phyloP scores from a whole-genome alignment of 1,140 invertebrate species.

The Bathynomus jamesi region DNA sequence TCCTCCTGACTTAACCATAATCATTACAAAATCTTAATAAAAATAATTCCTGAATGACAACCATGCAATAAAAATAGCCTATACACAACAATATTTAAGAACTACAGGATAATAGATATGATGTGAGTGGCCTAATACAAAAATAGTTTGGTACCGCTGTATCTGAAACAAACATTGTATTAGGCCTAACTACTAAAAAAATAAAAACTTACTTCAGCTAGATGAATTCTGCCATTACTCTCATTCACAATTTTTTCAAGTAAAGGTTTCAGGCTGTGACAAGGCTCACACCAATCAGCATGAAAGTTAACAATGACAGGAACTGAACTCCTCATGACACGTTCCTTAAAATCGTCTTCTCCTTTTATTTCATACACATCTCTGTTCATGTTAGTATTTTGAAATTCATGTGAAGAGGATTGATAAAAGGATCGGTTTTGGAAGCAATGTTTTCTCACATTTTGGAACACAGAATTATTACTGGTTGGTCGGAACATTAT shows the following conservation, averaged over 20 bases:
- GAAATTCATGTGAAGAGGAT: background rate
- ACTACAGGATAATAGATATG: too few relatives aligned
- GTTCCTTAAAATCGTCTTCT: slow-evolving; percentile 37
- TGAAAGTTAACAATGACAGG: slow-evolving; percentile 39
- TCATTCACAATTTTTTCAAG: slow-evolving; percentile 29
- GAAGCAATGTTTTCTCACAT: background rate
- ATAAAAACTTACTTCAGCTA: slow-evolving; percentile 25
- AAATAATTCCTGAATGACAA: too few relatives aligned
- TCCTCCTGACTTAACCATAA: too few relatives aligned
- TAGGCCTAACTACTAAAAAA: too few relatives aligned
- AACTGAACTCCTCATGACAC: slow-evolving; percentile 31
- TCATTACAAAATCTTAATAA: too few relatives aligned
- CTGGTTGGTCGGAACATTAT: too few relatives aligned
- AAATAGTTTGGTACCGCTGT: too few relatives aligned
- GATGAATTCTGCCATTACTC: slow-evolving; percentile 21
- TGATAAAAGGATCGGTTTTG: background rate
- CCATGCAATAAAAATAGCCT: too few relatives aligned
- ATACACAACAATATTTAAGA: too few relatives aligned
- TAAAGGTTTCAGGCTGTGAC: slow-evolving; percentile 37
- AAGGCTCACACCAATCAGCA: slow-evolving; percentile 40
- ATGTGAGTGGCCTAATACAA: too few relatives aligned
- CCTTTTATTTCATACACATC: slow-evolving; percentile 31
- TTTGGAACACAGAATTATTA: too few relatives aligned
- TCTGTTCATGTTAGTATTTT: background rate
- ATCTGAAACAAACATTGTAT: too few relatives aligned